A percentile compares a stretch with the other conserved stretches of the same genome.
Evolutionary conservation across 2,113 vertebrate species (phyloP).

Genomic region (Corvus cornix): DNA sequence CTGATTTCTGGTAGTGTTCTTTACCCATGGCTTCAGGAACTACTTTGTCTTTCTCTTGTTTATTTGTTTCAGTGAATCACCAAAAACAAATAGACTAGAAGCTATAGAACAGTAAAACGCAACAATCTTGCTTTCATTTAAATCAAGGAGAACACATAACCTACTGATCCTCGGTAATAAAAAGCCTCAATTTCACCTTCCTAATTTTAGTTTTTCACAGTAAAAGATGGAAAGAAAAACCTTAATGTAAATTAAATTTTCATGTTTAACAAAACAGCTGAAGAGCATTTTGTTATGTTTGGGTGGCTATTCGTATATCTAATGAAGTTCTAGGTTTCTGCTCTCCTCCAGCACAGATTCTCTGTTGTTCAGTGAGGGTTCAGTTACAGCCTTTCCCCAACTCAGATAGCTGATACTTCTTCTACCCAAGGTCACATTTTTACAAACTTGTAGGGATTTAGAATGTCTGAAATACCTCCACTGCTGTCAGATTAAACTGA

Average conservation of each 20-base stretch:
- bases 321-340: not conserved
- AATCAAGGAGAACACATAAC: not conserved
- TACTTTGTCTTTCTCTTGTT: not conserved
- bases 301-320: not conserved
- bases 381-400: not conserved
- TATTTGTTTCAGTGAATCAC: not conserved
- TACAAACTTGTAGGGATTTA: not conserved
- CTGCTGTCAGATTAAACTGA: not conserved
- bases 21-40: not conserved
- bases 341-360: not conserved
- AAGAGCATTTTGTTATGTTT: not conserved
- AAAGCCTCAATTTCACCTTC: not conserved
- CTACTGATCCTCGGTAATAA: not conserved
- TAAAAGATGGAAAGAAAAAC: not conserved
- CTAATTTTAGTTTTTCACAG: not conserved
- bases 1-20: not conserved
- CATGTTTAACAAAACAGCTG: not conserved
- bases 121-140: not conserved
- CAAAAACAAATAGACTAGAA: not conserved
- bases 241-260: not conserved
- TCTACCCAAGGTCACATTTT: not conserved
- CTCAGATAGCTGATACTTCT: not conserved
- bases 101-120: not conserved
- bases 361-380: not conserved
- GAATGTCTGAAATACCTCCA: not conserved